Conservation (phyloP, 2,797 vertebrate species). For the Peromyscus attwateri region DNA sequence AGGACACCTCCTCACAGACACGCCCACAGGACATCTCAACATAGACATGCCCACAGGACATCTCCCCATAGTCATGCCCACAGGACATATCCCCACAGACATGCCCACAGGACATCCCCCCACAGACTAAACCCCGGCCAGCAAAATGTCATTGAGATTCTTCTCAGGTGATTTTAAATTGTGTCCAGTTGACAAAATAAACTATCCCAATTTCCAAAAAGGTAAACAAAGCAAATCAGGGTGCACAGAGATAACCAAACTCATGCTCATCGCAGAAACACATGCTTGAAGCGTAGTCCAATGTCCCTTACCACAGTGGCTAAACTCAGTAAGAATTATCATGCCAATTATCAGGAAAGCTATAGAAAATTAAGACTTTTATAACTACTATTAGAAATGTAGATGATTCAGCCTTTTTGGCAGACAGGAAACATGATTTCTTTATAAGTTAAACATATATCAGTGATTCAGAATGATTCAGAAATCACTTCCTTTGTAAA, state of each 20-base stretch:
- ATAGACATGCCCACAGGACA: neutral
- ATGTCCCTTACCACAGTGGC: neutral
- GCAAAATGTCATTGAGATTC: neutral
- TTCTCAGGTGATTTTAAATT: neutral
- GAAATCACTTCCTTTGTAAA: conserved; percentile 13
- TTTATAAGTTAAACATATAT: neutral
- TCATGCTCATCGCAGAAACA: neutral
- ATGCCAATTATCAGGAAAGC: neutral
- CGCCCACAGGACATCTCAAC: neutral
- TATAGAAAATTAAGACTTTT: conserved; percentile 1
- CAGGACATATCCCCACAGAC: neutral
- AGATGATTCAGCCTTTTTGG: neutral
- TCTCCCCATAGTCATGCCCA: neutral
- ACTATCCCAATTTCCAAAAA: neutral
- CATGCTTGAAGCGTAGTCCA: neutral
- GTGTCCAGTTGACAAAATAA: neutral
- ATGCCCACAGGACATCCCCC: too few species aligned
- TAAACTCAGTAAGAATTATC: neutral
- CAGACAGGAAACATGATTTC: neutral
- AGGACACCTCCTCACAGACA: neutral
- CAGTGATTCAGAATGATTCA: neutral
- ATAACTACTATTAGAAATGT: neutral
- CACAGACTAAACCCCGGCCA: neutral
- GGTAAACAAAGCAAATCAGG: neutral
- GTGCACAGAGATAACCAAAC: conserved; percentile 37